Base-by-base conservation (phyloP, 2,113 vertebrate genomes). In the Origma solitaria region DNA sequence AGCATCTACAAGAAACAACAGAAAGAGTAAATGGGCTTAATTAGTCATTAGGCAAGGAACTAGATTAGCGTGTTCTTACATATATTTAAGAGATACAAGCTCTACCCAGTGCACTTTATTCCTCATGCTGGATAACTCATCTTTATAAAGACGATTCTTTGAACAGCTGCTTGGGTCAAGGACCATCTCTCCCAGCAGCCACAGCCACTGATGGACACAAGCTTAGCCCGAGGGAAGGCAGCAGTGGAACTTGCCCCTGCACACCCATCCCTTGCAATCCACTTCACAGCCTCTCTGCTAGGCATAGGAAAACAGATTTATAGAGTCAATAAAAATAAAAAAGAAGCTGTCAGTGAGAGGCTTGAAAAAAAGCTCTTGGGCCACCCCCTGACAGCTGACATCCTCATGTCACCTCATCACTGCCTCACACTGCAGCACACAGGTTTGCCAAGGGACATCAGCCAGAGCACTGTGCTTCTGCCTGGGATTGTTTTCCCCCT, bases 21-120 rank as follows among this genome's bases (percentile, higher is more conserved):
- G 49, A 93, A 91, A 91, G 75, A 70, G n/a, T 91, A 96, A 97
- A 95, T 90, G 49, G 50, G 75, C 60, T 85, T 93, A 93, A 93
- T 97, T 90, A 92, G 62, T 51, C 91, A 75, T 75, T 64, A 94
- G 79, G 91, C 82, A 88, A 90, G 62, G 68, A 86, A 90, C 50
- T 58, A 93, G 82, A 95, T 95, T 82, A 85, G 53, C 0, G 0
- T 49, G 37, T 73, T 88, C 75, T 80, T 38, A 65, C 37, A 65
- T 31, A 58, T 45, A 64, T 82, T 88, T 73, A 90, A 90, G 75
- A 83, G 93, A 95, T 44, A 58, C 71, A 83, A 90, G 54, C 42
- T 91, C 35, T 82, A 65, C 42, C 28, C 68, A n/a, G 42, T 2
- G 10, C 76, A 70, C 35, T 92, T 38, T 19, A 65, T 53, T 88